Evolutionary conservation across 2,113 vertebrate species (phyloP).

Genomic region (Speoplatyrhinus poulsoni): DNA sequence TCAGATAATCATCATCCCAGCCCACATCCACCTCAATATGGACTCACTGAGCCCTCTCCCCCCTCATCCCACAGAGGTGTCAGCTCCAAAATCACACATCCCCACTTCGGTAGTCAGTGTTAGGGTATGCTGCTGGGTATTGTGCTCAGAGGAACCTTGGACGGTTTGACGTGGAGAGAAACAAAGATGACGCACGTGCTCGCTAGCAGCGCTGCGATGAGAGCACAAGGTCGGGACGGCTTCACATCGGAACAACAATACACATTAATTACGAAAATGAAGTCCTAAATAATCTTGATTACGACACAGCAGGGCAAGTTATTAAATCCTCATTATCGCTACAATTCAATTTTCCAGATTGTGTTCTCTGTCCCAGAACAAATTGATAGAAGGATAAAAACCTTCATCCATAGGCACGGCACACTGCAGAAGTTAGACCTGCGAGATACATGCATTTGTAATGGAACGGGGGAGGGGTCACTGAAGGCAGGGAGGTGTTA

Average conservation of each 20-base stretch:
- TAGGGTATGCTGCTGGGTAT: slow-evolving; percentile 12
- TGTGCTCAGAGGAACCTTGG: background rate
- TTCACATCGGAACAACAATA: background rate
- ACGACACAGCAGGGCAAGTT: slow-evolving; percentile 26
- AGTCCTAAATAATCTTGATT: slow-evolving; percentile 26
- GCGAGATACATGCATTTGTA: background rate
- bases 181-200: background rate
- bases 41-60: slow-evolving; percentile 42
- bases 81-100: slow-evolving; percentile 48
- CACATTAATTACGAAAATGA: slow-evolving; percentile 32
- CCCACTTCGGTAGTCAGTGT: slow-evolving; percentile 29
- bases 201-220: background rate
- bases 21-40: slow-evolving; percentile 48
- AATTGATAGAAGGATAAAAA: slow-evolving; percentile 26
- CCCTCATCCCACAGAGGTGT: slow-evolving; percentile 40
- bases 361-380: background rate
- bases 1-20: slow-evolving; percentile 49
- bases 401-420: slow-evolving; percentile 23
- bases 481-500: slow-evolving; percentile 21
- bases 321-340: slow-evolving; percentile 36
- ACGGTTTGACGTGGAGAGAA: background rate
- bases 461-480: background rate
- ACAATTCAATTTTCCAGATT: slow-evolving; percentile 48
- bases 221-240: no score
- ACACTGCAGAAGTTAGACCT: background rate